Percentiles rank a stretch among this genome's conserved stretches.
These are phyloP conservation scores for Felis chaus DNA, from an alignment of 2,113 vertebrate species.

Conservation along the genomic window DNA sequence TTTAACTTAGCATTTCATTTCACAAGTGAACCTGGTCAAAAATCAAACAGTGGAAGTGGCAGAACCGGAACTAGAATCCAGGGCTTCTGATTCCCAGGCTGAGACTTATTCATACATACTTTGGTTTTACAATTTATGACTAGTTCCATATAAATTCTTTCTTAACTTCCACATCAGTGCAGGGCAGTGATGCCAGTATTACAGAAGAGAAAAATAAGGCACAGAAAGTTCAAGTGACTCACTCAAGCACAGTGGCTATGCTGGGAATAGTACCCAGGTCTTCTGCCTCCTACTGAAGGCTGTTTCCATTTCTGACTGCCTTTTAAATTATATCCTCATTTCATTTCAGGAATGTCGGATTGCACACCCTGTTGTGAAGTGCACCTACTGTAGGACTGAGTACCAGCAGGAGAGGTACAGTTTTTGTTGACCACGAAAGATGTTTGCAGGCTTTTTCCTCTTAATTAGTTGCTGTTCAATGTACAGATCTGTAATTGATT, in stretches of 20 bases:
- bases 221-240: conserved; percentile 45
- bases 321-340: conserved; percentile 29
- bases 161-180: not conserved
- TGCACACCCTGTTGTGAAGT: conserved; percentile 89
- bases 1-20: conserved; percentile 19
- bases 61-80: not conserved
- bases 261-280: conserved; percentile 2
- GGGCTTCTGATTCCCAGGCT: not conserved
- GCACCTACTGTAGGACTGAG: conserved; percentile 89
- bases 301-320: not conserved
- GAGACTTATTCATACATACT: conserved; percentile 1
- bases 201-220: conserved; percentile 37
- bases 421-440: not conserved
- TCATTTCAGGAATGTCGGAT: conserved; percentile 87
- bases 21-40: not conserved
- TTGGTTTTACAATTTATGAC: conserved; percentile 53
- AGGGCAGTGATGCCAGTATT: not conserved
- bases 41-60: not conserved
- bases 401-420: conserved; percentile 89
- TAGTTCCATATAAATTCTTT: conserved; percentile 19
- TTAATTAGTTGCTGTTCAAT: not conserved
- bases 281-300: not conserved
- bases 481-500: not conserved
- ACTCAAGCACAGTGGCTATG: conserved; percentile 6
- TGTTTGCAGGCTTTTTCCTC: not conserved